phyloP scores from a whole-genome alignment of 1,140 invertebrate species.

The Cyclina sinensis region DNA sequence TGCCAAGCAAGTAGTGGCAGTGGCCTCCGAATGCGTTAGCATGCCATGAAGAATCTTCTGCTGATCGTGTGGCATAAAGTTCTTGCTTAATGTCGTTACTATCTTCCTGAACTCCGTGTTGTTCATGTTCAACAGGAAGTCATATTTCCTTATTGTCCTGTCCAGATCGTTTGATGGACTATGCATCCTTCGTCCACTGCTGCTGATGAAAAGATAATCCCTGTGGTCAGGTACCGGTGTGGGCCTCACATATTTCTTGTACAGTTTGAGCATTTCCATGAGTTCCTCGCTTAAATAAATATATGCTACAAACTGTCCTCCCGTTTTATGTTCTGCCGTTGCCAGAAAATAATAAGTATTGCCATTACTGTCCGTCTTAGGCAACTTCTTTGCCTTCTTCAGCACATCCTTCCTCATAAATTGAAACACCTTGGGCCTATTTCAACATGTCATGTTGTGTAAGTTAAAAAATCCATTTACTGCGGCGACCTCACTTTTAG shows the following conservation, averaged over 20 bases:
- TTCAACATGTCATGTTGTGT: background rate
- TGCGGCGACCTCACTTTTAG: background rate
- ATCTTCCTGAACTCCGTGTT: background rate
- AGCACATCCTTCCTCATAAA: background rate
- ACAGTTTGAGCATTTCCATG: background rate
- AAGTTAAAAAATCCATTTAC: background rate
- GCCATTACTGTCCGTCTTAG: background rate
- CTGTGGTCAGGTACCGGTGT: background rate
- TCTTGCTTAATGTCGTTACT: background rate
- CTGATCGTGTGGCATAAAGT: background rate
- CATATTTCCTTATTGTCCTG: too few species aligned
- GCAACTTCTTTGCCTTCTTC: background rate
- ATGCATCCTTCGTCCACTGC: background rate
- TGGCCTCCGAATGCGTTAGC: background rate
- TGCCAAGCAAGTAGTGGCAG: background rate
- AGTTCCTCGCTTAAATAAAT: background rate
- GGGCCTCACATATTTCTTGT: background rate
- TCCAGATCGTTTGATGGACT: background rate
- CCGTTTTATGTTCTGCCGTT: background rate
- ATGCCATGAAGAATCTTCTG: background rate
- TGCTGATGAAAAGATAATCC: background rate
- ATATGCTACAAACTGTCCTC: background rate
- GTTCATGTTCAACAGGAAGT: background rate
- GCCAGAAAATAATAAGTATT: background rate
- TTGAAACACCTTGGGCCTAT: background rate